A percentile compares a stretch with the other conserved stretches of the same genome.
Conservation (phyloP, 2,113 vertebrate genomes). For the Rhabdornis inornatus region DNA sequence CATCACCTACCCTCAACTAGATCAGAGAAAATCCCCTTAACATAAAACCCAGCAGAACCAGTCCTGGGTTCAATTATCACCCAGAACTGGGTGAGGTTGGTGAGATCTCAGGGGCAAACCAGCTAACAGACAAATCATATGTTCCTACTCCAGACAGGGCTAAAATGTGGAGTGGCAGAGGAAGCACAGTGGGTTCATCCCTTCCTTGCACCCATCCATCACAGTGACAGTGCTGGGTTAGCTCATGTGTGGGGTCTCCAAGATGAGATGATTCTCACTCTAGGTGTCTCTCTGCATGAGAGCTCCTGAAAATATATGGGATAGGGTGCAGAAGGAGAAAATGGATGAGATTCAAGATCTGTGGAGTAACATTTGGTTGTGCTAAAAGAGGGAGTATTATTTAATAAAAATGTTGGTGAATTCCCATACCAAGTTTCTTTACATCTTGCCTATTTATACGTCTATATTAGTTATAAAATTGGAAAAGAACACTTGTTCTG, state of each 20-base stretch:
- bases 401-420: background rate
- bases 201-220: background rate
- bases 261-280: background rate
- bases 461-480: background rate
- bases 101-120: background rate
- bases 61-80: background rate
- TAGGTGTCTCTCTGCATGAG: background rate
- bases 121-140: background rate
- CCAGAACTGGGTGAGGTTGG: background rate
- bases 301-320: background rate
- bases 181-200: background rate
- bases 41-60: background rate
- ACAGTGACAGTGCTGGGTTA: background rate
- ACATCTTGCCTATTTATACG: background rate
- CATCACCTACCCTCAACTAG: background rate
- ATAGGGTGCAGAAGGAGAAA: background rate
- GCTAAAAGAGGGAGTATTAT: background rate
- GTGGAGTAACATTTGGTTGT: background rate
- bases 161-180: background rate
- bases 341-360: background rate
- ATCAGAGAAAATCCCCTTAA: background rate
- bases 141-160: background rate
- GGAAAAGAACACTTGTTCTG: background rate
- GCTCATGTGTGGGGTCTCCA: background rate
- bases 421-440: background rate